These are phyloP conservation scores for Oreotrochilus melanogaster DNA, from an alignment of 2,113 vertebrate genomes.

Conservation along the genomic window DNA sequence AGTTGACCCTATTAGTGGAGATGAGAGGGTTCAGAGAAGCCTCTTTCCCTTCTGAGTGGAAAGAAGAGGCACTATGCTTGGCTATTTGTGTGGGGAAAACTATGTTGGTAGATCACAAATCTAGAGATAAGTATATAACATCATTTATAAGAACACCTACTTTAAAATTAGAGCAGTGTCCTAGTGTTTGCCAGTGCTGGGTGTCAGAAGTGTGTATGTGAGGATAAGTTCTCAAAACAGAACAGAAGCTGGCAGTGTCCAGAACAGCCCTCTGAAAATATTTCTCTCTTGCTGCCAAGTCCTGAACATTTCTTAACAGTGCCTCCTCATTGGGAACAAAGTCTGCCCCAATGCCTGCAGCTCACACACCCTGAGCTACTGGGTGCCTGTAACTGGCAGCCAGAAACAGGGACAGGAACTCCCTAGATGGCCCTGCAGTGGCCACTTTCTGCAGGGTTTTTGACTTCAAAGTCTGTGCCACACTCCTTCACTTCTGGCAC, in stretches of 20 bases:
- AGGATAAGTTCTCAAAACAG: slow-evolving; percentile 13
- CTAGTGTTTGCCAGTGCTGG: background rate
- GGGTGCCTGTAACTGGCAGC: no score
- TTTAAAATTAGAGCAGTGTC: background rate
- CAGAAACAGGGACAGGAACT: no score
- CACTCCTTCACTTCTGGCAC: background rate
- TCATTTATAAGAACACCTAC: background rate
- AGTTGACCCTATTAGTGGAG: background rate
- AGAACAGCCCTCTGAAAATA: background rate
- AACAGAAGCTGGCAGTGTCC: background rate
- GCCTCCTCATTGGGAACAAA: background rate
- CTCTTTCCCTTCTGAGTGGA: background rate
- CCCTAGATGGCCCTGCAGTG: no score
- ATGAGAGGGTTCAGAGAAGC: background rate
- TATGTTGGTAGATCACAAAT: slow-evolving; percentile 7
- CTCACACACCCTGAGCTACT: background rate
- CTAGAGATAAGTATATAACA: background rate
- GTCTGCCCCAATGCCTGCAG: background rate
- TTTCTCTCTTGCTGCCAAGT: background rate
- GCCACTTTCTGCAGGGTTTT: no score
- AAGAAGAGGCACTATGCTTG: background rate
- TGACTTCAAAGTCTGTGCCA: background rate
- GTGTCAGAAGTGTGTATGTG: background rate
- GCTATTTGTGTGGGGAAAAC: slow-evolving; percentile 27
- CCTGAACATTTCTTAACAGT: background rate